These are phyloP conservation scores for Pogoniulus pusillus DNA, from an alignment of 2,797 vertebrate genomes.

Conservation along the genomic window DNA sequence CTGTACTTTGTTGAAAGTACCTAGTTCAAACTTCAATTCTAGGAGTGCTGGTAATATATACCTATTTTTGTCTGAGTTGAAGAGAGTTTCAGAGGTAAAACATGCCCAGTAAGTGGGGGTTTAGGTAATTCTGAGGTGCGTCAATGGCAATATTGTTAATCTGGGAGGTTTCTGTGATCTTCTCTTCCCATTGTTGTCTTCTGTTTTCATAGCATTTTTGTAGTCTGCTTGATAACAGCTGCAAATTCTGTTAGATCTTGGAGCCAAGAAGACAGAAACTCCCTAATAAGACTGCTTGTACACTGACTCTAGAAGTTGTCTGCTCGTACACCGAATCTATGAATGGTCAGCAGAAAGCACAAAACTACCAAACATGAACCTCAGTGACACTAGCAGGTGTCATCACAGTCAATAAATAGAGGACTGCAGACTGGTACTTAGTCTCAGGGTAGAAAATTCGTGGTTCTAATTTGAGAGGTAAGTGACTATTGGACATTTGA, in stretches of 20 bases:
- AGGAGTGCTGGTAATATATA: not conserved
- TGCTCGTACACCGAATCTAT: not conserved
- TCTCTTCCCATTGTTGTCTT: not conserved
- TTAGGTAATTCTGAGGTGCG: not conserved
- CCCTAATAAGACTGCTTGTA: not conserved
- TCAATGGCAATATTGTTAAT: not conserved
- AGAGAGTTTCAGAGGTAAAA: not conserved
- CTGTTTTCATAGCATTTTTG: not conserved
- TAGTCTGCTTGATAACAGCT: conserved; percentile 8
- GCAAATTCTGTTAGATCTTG: not conserved
- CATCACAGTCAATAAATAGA: not conserved
- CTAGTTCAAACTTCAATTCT: not conserved
- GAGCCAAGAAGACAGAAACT: conserved; percentile 10
- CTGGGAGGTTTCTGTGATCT: not conserved
- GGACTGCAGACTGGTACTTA: accelerated
- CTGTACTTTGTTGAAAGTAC: not conserved
- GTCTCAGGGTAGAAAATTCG: not conserved
- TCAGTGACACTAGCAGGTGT: not conserved
- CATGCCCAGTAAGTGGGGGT: not conserved
- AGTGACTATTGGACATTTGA: not conserved
- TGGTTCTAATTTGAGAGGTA: not conserved
- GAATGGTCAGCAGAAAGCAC: not conserved
- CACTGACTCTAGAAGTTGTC: not conserved
- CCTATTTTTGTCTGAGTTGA: not conserved
- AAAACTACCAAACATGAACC: not conserved